Percentiles rank a stretch among this genome's conserved stretches.
Evolutionary conservation across 2,888 invertebrate genomes (phyloP).

Genomic region (Laothoe populi): DNA sequence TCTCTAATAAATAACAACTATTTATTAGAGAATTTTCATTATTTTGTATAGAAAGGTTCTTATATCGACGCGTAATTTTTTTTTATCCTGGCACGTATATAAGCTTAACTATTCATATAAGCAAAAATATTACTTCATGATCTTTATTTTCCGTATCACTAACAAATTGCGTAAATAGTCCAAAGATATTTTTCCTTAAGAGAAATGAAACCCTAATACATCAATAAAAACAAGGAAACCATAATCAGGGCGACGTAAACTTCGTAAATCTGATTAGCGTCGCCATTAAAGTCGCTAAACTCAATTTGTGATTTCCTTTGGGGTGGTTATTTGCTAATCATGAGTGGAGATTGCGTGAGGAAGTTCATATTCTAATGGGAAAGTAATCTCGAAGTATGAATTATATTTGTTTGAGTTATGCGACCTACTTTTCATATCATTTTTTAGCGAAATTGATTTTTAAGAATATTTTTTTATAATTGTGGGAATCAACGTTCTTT

Average conservation of each 20-base stretch:
- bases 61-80: too few species aligned
- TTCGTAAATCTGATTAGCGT: slow-evolving; percentile 4
- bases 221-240: not conserved
- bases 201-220: not conserved
- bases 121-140: too few species aligned
- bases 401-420: not conserved
- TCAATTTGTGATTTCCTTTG: slow-evolving; percentile 16
- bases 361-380: slow-evolving; percentile 2
- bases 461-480: not conserved
- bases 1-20: too few species aligned
- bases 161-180: not conserved
- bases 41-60: too few species aligned
- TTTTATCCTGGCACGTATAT: too few species aligned
- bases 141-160: not conserved
- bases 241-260: not conserved
- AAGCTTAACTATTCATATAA: too few species aligned
- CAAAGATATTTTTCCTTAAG: not conserved
- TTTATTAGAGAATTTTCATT: too few species aligned
- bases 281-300: slow-evolving; percentile 3
- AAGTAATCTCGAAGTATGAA: not conserved
- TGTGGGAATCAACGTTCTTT: too few species aligned
- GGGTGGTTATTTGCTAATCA: not conserved
- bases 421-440: not conserved
- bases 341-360: not conserved
- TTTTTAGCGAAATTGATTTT: not conserved